Evolutionary conservation across 2,888 invertebrate genomes (phyloP).

Genomic region (Rhagophthalmus giganteus): DNA sequence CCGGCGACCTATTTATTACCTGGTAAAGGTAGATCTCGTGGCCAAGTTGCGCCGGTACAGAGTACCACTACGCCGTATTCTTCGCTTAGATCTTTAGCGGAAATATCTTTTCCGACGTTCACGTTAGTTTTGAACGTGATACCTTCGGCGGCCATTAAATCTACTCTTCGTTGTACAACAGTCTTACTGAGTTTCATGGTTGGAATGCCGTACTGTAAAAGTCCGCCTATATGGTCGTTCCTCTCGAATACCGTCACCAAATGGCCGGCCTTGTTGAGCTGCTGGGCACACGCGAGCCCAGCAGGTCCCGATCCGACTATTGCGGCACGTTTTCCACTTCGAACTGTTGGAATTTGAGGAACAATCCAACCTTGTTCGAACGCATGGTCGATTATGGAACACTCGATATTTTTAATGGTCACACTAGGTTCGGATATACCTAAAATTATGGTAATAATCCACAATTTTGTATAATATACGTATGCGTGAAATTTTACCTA

Average conservation of each 20-base stretch:
- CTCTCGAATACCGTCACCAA: slow-evolving; percentile 95
- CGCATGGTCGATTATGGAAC: slow-evolving; percentile 97
- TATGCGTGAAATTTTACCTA: slow-evolving; percentile 59
- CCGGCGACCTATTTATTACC: no score
- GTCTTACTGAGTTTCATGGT: slow-evolving; percentile 97
- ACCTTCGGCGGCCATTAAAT: slow-evolving; percentile 86
- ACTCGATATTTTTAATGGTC: slow-evolving; percentile 99
- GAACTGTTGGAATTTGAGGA: slow-evolving; percentile 61
- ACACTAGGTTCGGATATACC: slow-evolving; percentile 93
- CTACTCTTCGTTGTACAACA: slow-evolving; percentile 86
- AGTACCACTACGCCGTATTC: slow-evolving; percentile 84
- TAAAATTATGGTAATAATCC: no score
- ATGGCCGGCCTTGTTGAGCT: slow-evolving; percentile 96
- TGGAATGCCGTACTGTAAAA: slow-evolving; percentile 97
- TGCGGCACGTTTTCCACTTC: slow-evolving; percentile 64
- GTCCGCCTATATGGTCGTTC: slow-evolving; percentile 92
- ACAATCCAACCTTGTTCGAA: slow-evolving; percentile 95
- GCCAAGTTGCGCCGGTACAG: slow-evolving; percentile 95
- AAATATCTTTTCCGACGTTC: slow-evolving; percentile 89
- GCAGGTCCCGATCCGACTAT: slow-evolving; percentile 95
- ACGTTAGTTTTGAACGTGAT: slow-evolving; percentile 81
- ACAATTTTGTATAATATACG: background rate
- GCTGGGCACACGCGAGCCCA: slow-evolving; percentile 94
- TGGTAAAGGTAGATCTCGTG: slow-evolving; percentile 84
- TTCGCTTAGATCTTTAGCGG: slow-evolving; percentile 69